Base-by-base conservation (phyloP, 1,140 invertebrate species). In the Andrena cerasifolii region DNA sequence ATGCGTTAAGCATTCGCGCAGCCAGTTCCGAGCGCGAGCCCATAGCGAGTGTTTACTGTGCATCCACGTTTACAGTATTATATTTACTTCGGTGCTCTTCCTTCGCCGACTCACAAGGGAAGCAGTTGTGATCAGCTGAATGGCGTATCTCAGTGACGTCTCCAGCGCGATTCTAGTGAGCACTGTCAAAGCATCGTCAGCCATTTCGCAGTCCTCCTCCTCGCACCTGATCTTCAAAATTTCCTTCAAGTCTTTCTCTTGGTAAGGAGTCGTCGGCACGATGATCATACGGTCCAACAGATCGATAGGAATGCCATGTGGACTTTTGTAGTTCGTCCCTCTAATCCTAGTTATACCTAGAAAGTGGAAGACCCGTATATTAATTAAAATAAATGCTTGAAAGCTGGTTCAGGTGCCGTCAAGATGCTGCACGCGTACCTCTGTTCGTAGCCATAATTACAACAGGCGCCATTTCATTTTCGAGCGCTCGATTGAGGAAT, bases 361-460 rank as follows among this genome's bases (percentile, higher is more conserved):
- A 18, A 47, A 31, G 61, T 49, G 6, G 2, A 8, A 0, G 6
- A n/a, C 36, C 24, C 14, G 47, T 31, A 1, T 0, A 2, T 43
- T 31, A 16, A 26, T 33, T 2, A 16, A 45, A 24, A 26, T 8
- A 14, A 21, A 16, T 28, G 0, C 45, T 36, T 18, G 0, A 21
- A 24, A 0, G 24, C 0, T 3, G 28, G 10, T 40, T 40, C 4
- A 40, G 10, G 10, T 40, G 36, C 10, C 36, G 4, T 10, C 36
- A 40, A 5, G 10, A 40, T 40, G 3, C 36, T 21, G 16, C 36
- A 49, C 14, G 16, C 24, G 33, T 63, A 66, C 98, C 99, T 81
- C 98, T 94, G 93, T 99, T 99, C n/a, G 99, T 99, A 1, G 99
- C 99, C 97, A 99, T 99, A 10, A 99, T 98, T 3, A 99, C 96